Conservation (phyloP, 2,113 vertebrate genomes). For the Onychostruthus taczanowskii region DNA sequence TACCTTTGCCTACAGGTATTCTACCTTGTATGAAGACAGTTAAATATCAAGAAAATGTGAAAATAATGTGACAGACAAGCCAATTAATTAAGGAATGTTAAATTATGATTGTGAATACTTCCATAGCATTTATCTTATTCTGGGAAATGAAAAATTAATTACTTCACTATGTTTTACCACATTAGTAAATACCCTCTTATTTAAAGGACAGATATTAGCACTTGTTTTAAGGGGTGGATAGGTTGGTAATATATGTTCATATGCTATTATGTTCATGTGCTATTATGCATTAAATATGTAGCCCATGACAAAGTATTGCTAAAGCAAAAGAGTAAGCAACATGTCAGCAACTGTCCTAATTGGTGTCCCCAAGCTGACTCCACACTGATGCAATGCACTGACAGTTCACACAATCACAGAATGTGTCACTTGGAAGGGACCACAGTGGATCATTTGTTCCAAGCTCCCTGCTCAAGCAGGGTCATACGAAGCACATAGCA, state of each 20-base stretch:
- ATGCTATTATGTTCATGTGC: accelerated
- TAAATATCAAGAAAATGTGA: background rate
- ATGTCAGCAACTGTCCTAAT: background rate
- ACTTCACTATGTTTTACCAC: background rate
- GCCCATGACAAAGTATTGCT: background rate
- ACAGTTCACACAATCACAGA: background rate
- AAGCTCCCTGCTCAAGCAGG: background rate
- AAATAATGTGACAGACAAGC: background rate
- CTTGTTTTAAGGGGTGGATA: background rate
- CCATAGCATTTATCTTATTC: background rate
- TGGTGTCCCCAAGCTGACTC: background rate
- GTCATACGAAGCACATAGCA: background rate
- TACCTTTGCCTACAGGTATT: background rate
- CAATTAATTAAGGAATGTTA: background rate
- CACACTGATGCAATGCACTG: background rate
- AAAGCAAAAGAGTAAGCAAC: background rate
- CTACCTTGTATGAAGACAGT: background rate
- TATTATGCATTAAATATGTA: background rate
- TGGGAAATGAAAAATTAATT: background rate
- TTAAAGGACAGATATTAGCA: background rate
- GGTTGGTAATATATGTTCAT: background rate
- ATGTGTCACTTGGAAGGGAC: background rate
- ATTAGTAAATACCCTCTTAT: background rate
- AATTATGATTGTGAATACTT: background rate
- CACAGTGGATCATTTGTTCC: background rate